Percentiles rank a stretch among this genome's conserved stretches.
These are phyloP conservation scores for Spodoptera frugiperda DNA, from an alignment of 1,140 invertebrate species.

Conservation along the genomic window DNA sequence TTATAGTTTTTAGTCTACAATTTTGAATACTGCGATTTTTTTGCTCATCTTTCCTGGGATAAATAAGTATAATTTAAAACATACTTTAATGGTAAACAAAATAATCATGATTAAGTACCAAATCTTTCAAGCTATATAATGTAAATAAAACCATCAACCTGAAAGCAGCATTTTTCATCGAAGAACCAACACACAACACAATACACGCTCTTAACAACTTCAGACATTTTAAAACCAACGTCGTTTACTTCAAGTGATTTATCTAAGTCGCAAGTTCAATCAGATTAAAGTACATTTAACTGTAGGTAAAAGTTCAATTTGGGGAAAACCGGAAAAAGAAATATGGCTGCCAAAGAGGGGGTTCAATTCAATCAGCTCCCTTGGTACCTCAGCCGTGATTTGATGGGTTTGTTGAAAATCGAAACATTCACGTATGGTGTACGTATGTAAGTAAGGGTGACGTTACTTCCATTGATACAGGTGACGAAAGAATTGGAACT, in stretches of 20 bases:
- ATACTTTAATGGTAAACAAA: background rate
- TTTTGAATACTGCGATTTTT: too few species aligned
- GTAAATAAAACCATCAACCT: background rate
- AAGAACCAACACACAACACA: background rate
- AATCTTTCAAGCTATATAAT: too few species aligned
- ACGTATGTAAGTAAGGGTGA: slow-evolving; percentile 14
- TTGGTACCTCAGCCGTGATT: slow-evolving; percentile 79
- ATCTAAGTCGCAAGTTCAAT: slow-evolving; percentile 79
- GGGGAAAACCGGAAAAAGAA: slow-evolving; percentile 77
- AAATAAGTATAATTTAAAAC: too few species aligned
- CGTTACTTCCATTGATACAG: background rate
- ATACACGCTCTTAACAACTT: slow-evolving; percentile 12
- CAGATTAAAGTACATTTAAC: slow-evolving; percentile 85
- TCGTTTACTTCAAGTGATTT: slow-evolving; percentile 61
- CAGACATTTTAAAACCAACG: slow-evolving; percentile 52
- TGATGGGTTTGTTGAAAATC: slow-evolving; percentile 85
- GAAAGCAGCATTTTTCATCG: slow-evolving; percentile 15
- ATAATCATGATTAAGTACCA: background rate
- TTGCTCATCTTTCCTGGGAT: too few species aligned
- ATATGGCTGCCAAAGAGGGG: slow-evolving; percentile 76
- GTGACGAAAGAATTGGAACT: background rate
- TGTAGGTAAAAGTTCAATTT: slow-evolving; percentile 82
- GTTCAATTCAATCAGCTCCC: slow-evolving; percentile 85
- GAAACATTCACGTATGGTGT: slow-evolving; percentile 71
- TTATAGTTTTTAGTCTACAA: too few species aligned